phyloP scores from a whole-genome alignment of 2,888 invertebrate species.

The Portevinia maculata region DNA sequence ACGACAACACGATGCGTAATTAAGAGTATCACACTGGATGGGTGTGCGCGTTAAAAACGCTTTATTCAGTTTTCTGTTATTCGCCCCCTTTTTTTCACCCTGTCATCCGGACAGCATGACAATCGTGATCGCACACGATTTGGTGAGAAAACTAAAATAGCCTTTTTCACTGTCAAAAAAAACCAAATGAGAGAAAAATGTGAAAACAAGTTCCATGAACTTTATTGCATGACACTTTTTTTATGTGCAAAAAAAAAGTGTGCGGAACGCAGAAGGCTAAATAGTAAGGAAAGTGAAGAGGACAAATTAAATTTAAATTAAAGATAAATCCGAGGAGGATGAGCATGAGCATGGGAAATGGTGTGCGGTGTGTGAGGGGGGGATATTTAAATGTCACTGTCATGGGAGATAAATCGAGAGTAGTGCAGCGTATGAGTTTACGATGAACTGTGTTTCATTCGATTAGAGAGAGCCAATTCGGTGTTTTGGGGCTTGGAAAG shows the following conservation, averaged over 20 bases:
- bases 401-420: slow-evolving; percentile 64
- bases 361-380: slow-evolving; percentile 11
- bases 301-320: slow-evolving; percentile 68
- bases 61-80: background rate
- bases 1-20: slow-evolving; percentile 73
- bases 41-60: slow-evolving; percentile 23
- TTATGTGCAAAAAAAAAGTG: background rate
- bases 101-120: slow-evolving; percentile 50
- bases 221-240: slow-evolving; percentile 58
- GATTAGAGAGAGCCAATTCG: background rate
- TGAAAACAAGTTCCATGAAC: slow-evolving; percentile 71
- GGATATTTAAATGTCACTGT: slow-evolving; percentile 66
- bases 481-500: too few relatives aligned
- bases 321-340: slow-evolving; percentile 51
- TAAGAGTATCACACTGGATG: slow-evolving; percentile 67
- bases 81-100: slow-evolving; percentile 27
- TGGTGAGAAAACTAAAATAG: slow-evolving; percentile 60
- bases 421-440: slow-evolving; percentile 46
- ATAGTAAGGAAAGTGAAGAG: slow-evolving; percentile 25
- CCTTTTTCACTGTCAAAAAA: slow-evolving; percentile 60
- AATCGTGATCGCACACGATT: slow-evolving; percentile 70
- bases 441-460: slow-evolving; percentile 40
- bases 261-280: slow-evolving; percentile 44
- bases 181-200: slow-evolving; percentile 2
- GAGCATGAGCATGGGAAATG: background rate